Evolutionary conservation across 2,113 vertebrate genomes (phyloP), one percentile per base, ranked within the genome.

Genomic region (Burhinus oedicnemus): DNA sequence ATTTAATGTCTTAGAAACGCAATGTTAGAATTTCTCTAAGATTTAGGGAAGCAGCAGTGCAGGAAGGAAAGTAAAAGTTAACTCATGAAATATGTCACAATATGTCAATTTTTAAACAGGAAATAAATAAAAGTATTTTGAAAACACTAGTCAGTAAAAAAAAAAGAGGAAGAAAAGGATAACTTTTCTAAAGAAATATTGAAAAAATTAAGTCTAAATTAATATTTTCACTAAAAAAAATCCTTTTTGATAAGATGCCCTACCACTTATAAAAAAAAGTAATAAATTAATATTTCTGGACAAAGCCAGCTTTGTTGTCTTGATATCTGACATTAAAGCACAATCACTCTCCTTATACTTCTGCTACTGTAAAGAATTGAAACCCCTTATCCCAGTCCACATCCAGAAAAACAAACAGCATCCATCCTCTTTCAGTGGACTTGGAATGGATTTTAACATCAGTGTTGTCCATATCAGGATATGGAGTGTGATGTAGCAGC

Each of bases 231-330:
- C 8, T 10, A 5, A 77, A 60, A 49, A 51, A 21, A 8, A 6
- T 8, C 8, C 0, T 5, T 88, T 47, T 69, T 6, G 7, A 10
- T 64, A 57, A 65, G 6, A 36, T 27, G 3, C 0, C 1, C 6
- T 66, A 90, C 83, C 9, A 34, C 17, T 55, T 51, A 49, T 2
- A 8, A 40, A 44, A 22, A 42, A 20, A 74, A n/a, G 40, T 11
- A n/a, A n/a, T 36, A 25, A 20, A 32, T 11, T 27, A 16, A 11
- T 49, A 78, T 60, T 61, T 86, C 60, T 62, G 8, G 11, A 70
- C 11, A 42, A 81, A 81, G 23, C 2, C 4, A n/a, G 1, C 2
- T 77, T 89, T n/a, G 38, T 23, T 72, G 19, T 34, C 26, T 44
- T 45, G 30, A 38, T 36, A 77, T 51, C 8, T 75, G n/a, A 52